Evolutionary conservation across 92 coral and sea anemone genomes (phyloP), one percentile per base, ranked within the genome.

Genomic region (Parazoanthus swiftii): DNA sequence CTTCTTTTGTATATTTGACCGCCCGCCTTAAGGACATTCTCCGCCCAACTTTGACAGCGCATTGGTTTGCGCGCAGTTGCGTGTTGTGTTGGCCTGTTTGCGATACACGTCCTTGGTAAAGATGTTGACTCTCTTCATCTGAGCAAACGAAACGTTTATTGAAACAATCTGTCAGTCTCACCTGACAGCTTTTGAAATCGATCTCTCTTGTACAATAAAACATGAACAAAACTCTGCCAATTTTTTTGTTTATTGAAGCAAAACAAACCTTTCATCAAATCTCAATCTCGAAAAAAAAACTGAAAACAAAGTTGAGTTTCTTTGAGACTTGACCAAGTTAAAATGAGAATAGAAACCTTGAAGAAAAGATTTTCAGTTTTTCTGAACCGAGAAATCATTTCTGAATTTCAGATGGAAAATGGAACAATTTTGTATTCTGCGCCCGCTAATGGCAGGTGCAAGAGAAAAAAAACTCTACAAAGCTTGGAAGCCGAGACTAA

Each of bases 201-300:
- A 84, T 84, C 87, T 50, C 87, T 84, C 87, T 84, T 84, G 87
- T 71, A 84, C 87, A 84, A 84, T 84, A 84, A 51, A 84, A 48
- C 87, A 71, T 20, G 77, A 71, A 48, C 77, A 84, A 84, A 84
- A 48, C 87, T 81, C 8, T 39, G 43, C 65, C 51, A 84, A 71
- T 46, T 70, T 43, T 84, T 84, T 73, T 73, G 87, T 84, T 80
- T 84, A 73, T 50, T 29, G 46, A 35, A 44, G 25, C 21, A 84
- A 51, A 68, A 70, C 77, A 84, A 84, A 44, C 15, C 66, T 43
- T 70, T 6, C 20, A 26, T 70, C 35, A 21, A 73, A 73, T 16
- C 77, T 20, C 68, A 54, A 33, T 15, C 48, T 10, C 65, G 46
- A 23, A 29, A 48, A 14, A 48, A 14, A 20, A 51, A 48, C 70